phyloP scores from a whole-genome alignment of 2,113 vertebrate species.

The Leiothrix lutea region DNA sequence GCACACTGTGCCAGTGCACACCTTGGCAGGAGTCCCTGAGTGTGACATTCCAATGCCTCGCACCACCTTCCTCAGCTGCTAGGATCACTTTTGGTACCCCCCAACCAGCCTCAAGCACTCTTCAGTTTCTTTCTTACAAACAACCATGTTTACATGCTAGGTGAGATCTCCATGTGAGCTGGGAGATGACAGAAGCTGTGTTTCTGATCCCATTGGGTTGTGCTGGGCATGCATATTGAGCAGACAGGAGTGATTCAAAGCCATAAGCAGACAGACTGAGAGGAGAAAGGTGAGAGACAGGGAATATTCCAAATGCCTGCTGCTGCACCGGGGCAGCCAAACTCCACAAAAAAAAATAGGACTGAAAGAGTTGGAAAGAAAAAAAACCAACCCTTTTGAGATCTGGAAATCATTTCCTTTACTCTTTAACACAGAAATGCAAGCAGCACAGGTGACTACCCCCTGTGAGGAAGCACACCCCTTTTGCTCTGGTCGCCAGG shows the following conservation, averaged over 20 bases:
- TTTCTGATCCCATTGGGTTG: background rate
- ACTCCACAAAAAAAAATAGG: background rate
- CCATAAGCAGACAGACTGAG: background rate
- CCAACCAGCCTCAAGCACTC: background rate
- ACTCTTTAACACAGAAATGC: background rate
- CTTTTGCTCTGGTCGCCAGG: background rate
- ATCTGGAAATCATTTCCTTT: background rate
- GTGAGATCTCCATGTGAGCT: background rate
- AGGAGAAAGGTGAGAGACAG: slow-evolving; percentile 18
- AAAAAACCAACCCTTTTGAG: background rate
- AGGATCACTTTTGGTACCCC: background rate
- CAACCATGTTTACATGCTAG: background rate
- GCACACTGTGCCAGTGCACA: background rate
- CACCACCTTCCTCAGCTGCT: background rate
- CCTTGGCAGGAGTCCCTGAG: background rate
- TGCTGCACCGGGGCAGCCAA: background rate
- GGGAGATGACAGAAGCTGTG: background rate
- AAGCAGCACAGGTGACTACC: background rate
- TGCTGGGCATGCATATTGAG: fast-evolving
- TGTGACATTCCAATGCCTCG: fast-evolving
- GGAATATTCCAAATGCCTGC: slow-evolving; percentile 12
- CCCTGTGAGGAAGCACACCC: background rate
- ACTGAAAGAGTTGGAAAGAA: background rate
- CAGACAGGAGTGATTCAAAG: slow-evolving; percentile 22
- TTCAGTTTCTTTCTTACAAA: background rate